Conservation (phyloP, 1,140 invertebrate genomes). For the Charaxes varanes region DNA sequence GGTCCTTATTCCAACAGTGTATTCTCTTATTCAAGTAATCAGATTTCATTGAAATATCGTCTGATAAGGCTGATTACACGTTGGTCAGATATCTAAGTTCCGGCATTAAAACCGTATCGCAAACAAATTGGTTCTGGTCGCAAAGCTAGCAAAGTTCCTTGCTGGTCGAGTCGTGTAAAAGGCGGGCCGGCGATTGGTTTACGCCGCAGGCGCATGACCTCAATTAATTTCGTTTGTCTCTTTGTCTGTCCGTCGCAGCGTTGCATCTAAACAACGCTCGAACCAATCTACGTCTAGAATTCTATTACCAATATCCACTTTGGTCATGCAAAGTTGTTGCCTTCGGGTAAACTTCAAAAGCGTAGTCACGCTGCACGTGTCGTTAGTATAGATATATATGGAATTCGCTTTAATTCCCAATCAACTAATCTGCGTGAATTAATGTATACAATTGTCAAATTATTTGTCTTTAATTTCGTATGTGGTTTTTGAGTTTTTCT, state of each 20-base stretch:
- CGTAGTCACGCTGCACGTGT: slow-evolving; percentile 8
- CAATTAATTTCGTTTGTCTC: slow-evolving; percentile 70
- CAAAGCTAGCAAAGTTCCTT: slow-evolving; percentile 32
- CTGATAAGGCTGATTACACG: too few relatives aligned
- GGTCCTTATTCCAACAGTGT: too few relatives aligned
- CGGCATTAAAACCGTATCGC: slow-evolving; percentile 22
- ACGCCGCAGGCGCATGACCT: slow-evolving; percentile 51
- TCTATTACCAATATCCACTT: slow-evolving; percentile 59
- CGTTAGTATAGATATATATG: background rate
- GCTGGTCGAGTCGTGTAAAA: slow-evolving; percentile 32
- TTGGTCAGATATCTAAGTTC: too few relatives aligned
- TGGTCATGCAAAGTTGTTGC: slow-evolving; percentile 22
- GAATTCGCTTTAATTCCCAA: too few relatives aligned
- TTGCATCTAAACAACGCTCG: slow-evolving; percentile 45
- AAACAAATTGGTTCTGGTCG: slow-evolving; percentile 28
- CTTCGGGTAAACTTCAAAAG: slow-evolving; percentile 22
- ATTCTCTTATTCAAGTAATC: too few relatives aligned
- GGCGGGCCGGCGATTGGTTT: slow-evolving; percentile 49
- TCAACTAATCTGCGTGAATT: too few relatives aligned
- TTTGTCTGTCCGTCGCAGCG: slow-evolving; percentile 45
- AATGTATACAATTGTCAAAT: too few relatives aligned
- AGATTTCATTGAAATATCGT: too few relatives aligned
- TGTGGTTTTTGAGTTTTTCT: too few relatives aligned
- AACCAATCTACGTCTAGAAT: slow-evolving; percentile 50
- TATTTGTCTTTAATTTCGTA: too few relatives aligned